Conservation (phyloP, 2,113 vertebrate species). For the Lophura nycthemera region DNA sequence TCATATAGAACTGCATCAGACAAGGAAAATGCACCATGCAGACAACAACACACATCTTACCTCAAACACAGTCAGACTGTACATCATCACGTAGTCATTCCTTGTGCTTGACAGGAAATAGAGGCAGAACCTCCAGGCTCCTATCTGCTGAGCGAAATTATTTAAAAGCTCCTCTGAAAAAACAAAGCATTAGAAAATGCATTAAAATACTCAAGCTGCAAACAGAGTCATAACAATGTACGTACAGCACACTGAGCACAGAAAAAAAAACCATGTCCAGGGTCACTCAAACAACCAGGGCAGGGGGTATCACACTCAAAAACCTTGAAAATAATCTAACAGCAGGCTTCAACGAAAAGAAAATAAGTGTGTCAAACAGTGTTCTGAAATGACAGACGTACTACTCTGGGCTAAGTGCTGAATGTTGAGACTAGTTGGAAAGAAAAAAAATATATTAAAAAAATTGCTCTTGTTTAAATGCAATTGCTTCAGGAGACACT, state of each 20-base stretch:
- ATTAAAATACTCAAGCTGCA: conserved; percentile 15
- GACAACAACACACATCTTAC: conserved; percentile 77
- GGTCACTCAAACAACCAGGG: not conserved
- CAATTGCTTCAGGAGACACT: not conserved
- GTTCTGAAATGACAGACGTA: not conserved
- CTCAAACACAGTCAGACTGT: conserved; percentile 99
- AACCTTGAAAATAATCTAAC: not conserved
- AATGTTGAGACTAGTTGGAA: not conserved
- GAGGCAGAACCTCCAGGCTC: conserved; percentile 96
- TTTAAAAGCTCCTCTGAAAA: conserved; percentile 96
- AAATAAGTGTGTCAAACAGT: not conserved
- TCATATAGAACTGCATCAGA: not conserved
- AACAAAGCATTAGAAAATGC: conserved; percentile 47
- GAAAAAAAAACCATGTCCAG: not conserved
- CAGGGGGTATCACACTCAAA: not conserved
- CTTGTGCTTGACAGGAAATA: conserved; percentile 97
- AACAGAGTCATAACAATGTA: not conserved
- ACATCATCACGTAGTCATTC: conserved; percentile 99
- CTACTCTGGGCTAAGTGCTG: not conserved
- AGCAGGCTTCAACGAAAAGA: not conserved
- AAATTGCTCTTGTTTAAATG: not conserved
- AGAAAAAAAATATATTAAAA: not conserved
- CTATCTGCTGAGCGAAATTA: conserved; percentile 98
- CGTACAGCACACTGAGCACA: not conserved
- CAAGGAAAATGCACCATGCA: not conserved